phyloP scores from a whole-genome alignment of 2,797 vertebrate genomes.

The Gallinago solitaria region DNA sequence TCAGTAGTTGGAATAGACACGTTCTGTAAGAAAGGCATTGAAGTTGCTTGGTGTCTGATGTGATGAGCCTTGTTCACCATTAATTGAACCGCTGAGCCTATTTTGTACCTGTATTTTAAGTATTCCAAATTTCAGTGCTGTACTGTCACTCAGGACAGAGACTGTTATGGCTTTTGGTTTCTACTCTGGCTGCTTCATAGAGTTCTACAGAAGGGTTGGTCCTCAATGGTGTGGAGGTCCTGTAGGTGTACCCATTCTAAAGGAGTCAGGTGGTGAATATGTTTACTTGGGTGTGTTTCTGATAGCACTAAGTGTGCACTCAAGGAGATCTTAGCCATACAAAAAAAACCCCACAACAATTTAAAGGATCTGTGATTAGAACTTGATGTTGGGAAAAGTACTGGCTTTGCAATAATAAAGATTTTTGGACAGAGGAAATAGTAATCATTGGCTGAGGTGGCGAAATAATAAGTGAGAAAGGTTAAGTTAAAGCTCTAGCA shows the following conservation, averaged over 20 bases:
- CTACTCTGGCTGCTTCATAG: background rate
- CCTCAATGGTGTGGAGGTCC: background rate
- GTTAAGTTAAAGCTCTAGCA: background rate
- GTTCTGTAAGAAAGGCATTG: background rate
- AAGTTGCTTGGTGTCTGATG: background rate
- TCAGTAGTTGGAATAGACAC: background rate
- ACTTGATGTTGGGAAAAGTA: background rate
- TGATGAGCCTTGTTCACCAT: background rate
- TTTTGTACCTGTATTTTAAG: background rate
- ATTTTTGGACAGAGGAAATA: background rate
- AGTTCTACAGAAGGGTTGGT: fast-evolving
- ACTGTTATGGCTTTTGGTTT: background rate
- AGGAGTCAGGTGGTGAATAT: background rate
- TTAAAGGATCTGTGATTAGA: background rate
- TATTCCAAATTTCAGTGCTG: background rate
- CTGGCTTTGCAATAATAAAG: background rate
- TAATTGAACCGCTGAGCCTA: background rate
- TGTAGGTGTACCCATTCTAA: background rate
- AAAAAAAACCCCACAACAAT: background rate
- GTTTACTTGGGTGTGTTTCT: background rate
- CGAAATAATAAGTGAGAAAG: background rate
- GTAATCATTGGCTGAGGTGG: background rate
- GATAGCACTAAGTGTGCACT: background rate
- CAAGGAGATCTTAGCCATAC: background rate
- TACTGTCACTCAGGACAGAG: background rate